Evolutionary conservation across 2,888 invertebrate species (phyloP).

Genomic region (Sialis lutaria): DNA sequence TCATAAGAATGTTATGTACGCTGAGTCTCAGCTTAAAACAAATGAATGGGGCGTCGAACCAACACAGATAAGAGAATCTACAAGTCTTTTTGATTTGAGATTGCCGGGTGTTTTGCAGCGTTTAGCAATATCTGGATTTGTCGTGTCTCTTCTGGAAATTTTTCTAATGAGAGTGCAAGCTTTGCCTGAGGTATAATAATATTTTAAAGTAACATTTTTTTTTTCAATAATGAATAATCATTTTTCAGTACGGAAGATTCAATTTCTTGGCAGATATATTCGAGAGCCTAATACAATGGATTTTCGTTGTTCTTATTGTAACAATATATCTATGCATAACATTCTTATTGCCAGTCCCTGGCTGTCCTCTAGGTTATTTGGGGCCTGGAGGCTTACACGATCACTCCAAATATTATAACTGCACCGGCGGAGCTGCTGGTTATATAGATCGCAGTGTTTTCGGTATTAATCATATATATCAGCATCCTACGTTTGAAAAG

Average conservation of each 20-base stretch:
- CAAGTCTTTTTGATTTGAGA: conserved; percentile 35
- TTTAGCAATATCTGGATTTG: conserved; percentile 59
- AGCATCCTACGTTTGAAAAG: conserved; percentile 33
- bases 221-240: not conserved
- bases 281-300: conserved; percentile 58
- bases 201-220: no score
- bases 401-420: conserved; percentile 35
- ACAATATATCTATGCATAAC: conserved; percentile 48
- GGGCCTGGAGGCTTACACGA: conserved; percentile 70
- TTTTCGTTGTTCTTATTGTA: conserved; percentile 40
- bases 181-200: conserved; percentile 18
- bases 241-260: conserved; percentile 25
- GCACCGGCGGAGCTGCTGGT: conserved; percentile 72
- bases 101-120: conserved; percentile 72
- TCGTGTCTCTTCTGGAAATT: conserved; percentile 52
- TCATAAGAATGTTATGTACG: not conserved
- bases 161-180: conserved; percentile 24
- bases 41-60: conserved; percentile 4
- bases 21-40: not conserved
- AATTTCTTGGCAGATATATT: conserved; percentile 40
- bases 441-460: conserved; percentile 55
- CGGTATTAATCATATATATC: conserved; percentile 44
- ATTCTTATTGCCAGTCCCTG: conserved; percentile 48
- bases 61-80: conserved; percentile 24
- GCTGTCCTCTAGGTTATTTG: conserved; percentile 63